These are phyloP conservation scores for Orchesella flavescens DNA, from an alignment of 2,888 invertebrate genomes.

Conservation along the genomic window DNA sequence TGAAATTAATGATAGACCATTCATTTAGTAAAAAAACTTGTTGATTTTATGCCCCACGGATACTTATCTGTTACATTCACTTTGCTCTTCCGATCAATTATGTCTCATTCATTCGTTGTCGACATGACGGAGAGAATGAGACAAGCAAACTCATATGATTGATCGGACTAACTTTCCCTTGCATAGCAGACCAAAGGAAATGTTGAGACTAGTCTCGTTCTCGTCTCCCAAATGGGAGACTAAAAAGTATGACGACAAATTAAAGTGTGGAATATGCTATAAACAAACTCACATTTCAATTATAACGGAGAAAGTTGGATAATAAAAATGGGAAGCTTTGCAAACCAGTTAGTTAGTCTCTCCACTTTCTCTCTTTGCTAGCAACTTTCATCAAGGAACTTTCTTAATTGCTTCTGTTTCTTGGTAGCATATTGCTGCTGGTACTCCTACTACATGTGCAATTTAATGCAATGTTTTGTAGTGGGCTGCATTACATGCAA, in stretches of 20 bases:
- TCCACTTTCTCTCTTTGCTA: neutral
- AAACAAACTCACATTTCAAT: conserved; percentile 52
- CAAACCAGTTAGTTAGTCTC: neutral
- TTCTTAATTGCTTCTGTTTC: conserved; percentile 38
- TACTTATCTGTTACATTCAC: no score
- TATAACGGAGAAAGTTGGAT: conserved; percentile 33
- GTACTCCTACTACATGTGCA: neutral
- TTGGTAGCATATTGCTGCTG: neutral
- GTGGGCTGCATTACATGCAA: neutral
- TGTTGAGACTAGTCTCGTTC: neutral
- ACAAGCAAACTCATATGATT: no score
- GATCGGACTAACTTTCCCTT: no score
- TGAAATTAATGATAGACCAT: no score
- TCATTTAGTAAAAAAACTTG: no score
- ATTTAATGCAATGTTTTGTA: neutral
- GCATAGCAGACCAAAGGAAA: no score
- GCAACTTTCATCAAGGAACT: conserved; percentile 29
- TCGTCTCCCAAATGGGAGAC: neutral
- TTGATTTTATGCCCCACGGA: no score
- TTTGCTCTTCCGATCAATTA: no score
- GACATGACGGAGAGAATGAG: no score
- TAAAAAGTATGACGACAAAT: neutral
- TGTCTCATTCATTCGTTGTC: no score
- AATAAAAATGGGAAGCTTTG: conserved; percentile 26
- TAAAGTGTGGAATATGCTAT: neutral